Conservation (phyloP, 1,140 invertebrate genomes). For the Meloidogyne floridensis region DNA sequence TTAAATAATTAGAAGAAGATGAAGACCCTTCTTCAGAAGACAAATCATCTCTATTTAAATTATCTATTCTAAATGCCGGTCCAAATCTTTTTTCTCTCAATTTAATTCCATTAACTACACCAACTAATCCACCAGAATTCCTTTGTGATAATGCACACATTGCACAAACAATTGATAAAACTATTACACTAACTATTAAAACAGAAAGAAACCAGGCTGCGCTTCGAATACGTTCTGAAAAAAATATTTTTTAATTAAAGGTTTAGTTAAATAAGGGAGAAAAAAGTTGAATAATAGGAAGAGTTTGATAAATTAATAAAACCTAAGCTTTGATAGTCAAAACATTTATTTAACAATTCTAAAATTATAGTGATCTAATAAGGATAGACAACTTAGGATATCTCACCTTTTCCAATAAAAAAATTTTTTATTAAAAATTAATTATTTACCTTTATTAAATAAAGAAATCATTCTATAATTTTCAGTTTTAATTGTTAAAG, state of each 20-base stretch:
- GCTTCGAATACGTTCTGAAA: slow-evolving; percentile 58
- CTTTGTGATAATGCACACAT: slow-evolving; percentile 47
- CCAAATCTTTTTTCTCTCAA: slow-evolving; percentile 7
- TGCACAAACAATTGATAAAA: slow-evolving; percentile 36
- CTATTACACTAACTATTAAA: slow-evolving; percentile 48
- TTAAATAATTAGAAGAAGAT: background rate
- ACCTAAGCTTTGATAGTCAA: too few species aligned
- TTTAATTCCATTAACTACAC: background rate
- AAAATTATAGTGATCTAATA: too few species aligned
- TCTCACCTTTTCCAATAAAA: too few species aligned
- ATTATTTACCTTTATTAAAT: slow-evolving; percentile 55
- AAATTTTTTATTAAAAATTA: background rate
- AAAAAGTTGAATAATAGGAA: too few species aligned
- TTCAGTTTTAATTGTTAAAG: slow-evolving; percentile 48
- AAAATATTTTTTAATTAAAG: background rate
- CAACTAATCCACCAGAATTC: background rate
- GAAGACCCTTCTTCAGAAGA: background rate
- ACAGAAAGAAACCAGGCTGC: slow-evolving; percentile 64
- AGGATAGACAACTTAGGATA: too few species aligned
- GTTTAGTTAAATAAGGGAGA: slow-evolving; percentile 1
- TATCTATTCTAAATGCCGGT: background rate
- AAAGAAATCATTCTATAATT: slow-evolving; percentile 24
- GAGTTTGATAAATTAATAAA: too few species aligned
- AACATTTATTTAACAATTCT: too few species aligned
- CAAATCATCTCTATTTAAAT: slow-evolving; percentile 8